Percentiles rank a stretch among this genome's conserved stretches.
These are phyloP conservation scores for Exocentrus adspersus DNA, from an alignment of 2,888 invertebrate genomes.

Conservation along the genomic window DNA sequence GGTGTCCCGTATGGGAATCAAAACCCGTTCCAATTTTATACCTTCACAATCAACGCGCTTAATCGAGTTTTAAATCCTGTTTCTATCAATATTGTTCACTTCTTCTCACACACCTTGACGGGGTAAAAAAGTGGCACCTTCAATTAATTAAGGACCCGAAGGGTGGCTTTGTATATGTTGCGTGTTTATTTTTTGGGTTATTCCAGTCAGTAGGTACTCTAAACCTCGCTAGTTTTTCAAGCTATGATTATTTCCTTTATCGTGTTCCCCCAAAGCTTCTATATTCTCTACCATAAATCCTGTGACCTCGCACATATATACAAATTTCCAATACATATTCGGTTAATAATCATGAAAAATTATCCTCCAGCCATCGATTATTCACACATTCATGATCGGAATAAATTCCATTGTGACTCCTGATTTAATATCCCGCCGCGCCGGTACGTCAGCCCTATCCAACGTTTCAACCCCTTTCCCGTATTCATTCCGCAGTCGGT, in stretches of 20 bases:
- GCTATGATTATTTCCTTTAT: no score
- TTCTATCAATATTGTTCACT: neutral
- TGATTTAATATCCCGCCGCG: constrained; percentile 6
- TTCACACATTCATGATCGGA: neutral
- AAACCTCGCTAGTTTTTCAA: no score
- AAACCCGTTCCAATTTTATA: no score
- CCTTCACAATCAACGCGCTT: neutral
- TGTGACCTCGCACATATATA: no score
- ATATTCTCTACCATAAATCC: no score
- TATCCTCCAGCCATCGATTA: neutral
- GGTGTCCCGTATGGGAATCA: neutral
- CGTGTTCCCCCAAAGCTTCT: no score
- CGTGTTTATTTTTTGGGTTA: no score
- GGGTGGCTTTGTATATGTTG: no score
- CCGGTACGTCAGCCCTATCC: neutral
- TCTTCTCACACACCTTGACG: neutral
- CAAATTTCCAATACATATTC: neutral
- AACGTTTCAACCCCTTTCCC: neutral
- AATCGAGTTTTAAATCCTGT: neutral
- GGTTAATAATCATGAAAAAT: neutral
- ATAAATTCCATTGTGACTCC: neutral
- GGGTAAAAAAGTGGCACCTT: neutral
- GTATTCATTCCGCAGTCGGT: no score
- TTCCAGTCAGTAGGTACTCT: no score
- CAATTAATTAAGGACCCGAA: no score